Evolutionary conservation across 2,888 invertebrate species (phyloP), one percentile per base, ranked within the genome.

Genomic region (Sesamia inferens): DNA sequence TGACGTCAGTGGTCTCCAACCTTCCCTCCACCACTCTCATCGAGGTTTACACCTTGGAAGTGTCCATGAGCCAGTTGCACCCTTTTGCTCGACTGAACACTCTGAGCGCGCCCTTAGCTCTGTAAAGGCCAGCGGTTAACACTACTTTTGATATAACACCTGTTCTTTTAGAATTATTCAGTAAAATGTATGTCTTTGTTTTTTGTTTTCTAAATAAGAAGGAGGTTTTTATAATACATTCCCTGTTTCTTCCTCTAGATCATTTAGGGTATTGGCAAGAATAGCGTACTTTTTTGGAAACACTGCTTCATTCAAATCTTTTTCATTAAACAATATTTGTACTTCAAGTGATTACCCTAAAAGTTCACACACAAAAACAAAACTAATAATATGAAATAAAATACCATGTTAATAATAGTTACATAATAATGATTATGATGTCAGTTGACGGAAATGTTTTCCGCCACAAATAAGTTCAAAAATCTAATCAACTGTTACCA

Each of bases 61-160:
- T 77, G 79, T 84, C 85, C 85, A 61, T 84, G 84, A 85, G 75
- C 84, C 64, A 84, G 73, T 83, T 83, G 67, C 85, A 75, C 83
- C 76, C 84, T 74, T 77, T 82, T 79, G 71, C 73, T 80, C 62
- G 72, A 55, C 71, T 82, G 63, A 80, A 72, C 68, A 73, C 83
- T 67, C 58, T 75, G 59, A 82, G 71, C 72, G 59, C 74, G 58
- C 75, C 72, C 76, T 76, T 54, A 58, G 31, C 71, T 22, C 64
- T 64, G 57, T 61, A 75, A 85, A 85, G 73, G 73, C 63, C 78
- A 73, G 79, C 68, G 66, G 68, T 76, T 71, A 76, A 68, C 67
- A 65, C 47, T 48, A 62, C 79, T 79, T 51, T 16, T 67, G 62
- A 81, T 59, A n/a, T 58, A 65, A 62, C 68, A 76, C 31, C 75